A percentile compares a stretch with the other conserved stretches of the same genome.
phyloP scores from a whole-genome alignment of 2,797 vertebrate species.

The Botia almorhae region DNA sequence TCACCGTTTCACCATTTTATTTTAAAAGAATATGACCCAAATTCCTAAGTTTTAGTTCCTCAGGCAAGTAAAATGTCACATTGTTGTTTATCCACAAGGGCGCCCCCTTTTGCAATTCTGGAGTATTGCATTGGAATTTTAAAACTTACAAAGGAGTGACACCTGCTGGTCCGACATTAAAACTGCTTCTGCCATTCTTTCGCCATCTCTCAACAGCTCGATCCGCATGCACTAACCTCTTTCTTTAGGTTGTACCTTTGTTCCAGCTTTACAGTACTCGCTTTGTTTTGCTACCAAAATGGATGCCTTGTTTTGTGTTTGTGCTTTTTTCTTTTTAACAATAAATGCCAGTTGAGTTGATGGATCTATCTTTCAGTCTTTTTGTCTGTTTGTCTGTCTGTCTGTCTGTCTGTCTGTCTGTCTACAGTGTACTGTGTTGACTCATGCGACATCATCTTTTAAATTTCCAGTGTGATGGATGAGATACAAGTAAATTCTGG shows the following conservation, averaged over 20 bases:
- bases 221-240: slow-evolving; percentile 44
- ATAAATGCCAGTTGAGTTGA: neutral
- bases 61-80: neutral
- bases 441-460: neutral
- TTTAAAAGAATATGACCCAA: neutral
- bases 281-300: slow-evolving; percentile 2
- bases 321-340: neutral
- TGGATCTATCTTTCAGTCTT: neutral
- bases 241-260: slow-evolving; percentile 29
- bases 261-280: slow-evolving; percentile 14
- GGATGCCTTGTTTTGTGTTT: slow-evolving; percentile 2
- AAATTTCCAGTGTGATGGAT: neutral
- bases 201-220: slow-evolving; percentile 10
- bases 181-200: slow-evolving; percentile 35
- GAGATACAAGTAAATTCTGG: neutral
- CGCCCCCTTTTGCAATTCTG: slow-evolving; percentile 15
- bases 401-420: neutral
- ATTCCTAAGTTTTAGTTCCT: slow-evolving; percentile 6
- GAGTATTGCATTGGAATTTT: slow-evolving; percentile 21
- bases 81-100: neutral
- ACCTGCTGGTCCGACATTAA: slow-evolving; percentile 75
- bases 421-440: neutral
- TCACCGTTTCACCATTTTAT: slow-evolving; percentile 13
- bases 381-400: no score
- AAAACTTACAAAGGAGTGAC: slow-evolving; percentile 64